Conservation (phyloP, 2,113 vertebrate species). For the Stercorarius parasiticus region DNA sequence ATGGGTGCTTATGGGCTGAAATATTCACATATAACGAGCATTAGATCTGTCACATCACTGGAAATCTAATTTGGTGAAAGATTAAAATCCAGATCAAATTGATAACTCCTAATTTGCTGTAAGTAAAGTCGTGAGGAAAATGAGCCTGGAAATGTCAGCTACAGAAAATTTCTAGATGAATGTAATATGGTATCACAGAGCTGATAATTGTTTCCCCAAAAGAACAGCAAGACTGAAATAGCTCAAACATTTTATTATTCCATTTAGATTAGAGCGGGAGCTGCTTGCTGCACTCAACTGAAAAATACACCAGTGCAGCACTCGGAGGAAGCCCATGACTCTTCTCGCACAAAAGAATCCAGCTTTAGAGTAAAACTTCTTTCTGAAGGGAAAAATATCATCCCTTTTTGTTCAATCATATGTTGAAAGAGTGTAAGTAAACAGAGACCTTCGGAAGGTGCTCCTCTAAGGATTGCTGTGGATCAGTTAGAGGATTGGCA, state of each 20-base stretch:
- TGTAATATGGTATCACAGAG: constrained; percentile 28
- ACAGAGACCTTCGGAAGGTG: constrained; percentile 36
- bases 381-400: constrained; percentile 13
- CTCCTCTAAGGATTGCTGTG: not conserved
- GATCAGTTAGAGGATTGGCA: not conserved
- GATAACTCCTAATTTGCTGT: constrained; percentile 53
- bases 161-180: constrained; percentile 37
- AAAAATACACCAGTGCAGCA: constrained; percentile 13
- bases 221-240: constrained; percentile 57
- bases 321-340: not conserved
- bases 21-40: constrained; percentile 13
- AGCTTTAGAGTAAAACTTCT: not conserved
- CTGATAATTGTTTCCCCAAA: constrained; percentile 57
- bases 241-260: constrained; percentile 57
- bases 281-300: not conserved
- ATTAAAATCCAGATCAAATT: constrained; percentile 58
- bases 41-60: constrained; percentile 20
- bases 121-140: constrained; percentile 45
- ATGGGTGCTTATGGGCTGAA: not conserved
- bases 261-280: constrained; percentile 21
- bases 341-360: not conserved
- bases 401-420: constrained; percentile 9
- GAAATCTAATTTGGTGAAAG: constrained; percentile 44
- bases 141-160: constrained; percentile 43
- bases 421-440: constrained; percentile 25